phyloP scores from a whole-genome alignment of 1,140 invertebrate species.

The Homarus americanus region DNA sequence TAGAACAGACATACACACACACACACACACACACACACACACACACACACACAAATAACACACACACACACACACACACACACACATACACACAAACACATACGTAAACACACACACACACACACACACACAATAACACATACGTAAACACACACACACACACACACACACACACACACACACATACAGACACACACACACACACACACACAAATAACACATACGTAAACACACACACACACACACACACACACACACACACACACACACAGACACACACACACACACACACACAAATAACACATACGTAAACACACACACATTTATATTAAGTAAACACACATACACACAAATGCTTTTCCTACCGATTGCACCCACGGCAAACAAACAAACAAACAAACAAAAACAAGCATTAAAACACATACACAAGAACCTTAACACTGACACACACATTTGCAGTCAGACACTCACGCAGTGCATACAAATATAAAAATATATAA shows the following conservation, averaged over 20 bases:
- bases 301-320: neutral
- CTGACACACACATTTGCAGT: neutral
- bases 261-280: neutral
- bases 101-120: neutral
- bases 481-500: neutral
- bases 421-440: neutral
- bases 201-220: conserved; percentile 5
- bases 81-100: neutral
- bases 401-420: neutral
- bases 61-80: no score
- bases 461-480: neutral
- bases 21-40: neutral
- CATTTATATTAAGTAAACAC: neutral
- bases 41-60: neutral
- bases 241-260: neutral
- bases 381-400: no score
- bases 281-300: conserved; percentile 3
- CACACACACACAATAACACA: neutral
- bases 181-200: conserved; percentile 30
- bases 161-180: conserved; percentile 33
- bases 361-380: no score
- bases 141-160: neutral
- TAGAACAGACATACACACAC: neutral
- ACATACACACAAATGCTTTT: neutral
- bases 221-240: neutral